Evolutionary conservation across 2,888 invertebrate species (phyloP), one percentile per base, ranked within the genome.

Genomic region (Caradrina clavipalpis): DNA sequence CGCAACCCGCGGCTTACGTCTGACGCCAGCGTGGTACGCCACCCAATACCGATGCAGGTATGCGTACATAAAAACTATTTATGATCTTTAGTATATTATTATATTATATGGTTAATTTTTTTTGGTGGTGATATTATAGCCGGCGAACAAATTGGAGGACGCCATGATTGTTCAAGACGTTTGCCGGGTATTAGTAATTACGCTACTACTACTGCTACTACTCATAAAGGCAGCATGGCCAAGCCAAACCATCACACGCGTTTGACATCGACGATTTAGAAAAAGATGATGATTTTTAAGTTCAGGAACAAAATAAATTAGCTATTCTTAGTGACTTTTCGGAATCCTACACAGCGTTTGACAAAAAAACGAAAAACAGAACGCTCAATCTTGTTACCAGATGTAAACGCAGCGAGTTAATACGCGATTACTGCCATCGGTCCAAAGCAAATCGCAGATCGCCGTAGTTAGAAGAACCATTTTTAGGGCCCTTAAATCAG

Each of bases 1-100:
- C 78, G 81, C 7, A 83, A 83, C 57, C 88, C 91, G 45, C 89
- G 91, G 0, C 90, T 94, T 31, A 87, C 86, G 0, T 88, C 93
- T 0, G 93, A 92, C 13, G 58, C 86, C 1, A 62, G 83, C 2
- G 35, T 82, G 6, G 63, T 84, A 42, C 85, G 91, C 0, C 89
- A 88, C 15, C 84, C 89, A 0, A 69, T 90, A 2, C 93, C 93
- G 0, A 80, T 92, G 85, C 92, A 93, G 88, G 94, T 94, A 78
- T 8, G 1, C 35, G 8, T 17, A 45, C 42, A 53, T 73, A 55
- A 39, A 4, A 19, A 22, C 15, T 26, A n/a, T 17, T 11, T 39
- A 39, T 17, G 13, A 22, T 17, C 4, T 19, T 47, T 4, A 54
- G 17, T 21, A 21, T n/a, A n/a, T n/a, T n/a, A n/a, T n/a, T n/a